These are phyloP conservation scores for Zeuzera pyrina DNA, from an alignment of 2,888 invertebrate genomes.

Conservation along the genomic window DNA sequence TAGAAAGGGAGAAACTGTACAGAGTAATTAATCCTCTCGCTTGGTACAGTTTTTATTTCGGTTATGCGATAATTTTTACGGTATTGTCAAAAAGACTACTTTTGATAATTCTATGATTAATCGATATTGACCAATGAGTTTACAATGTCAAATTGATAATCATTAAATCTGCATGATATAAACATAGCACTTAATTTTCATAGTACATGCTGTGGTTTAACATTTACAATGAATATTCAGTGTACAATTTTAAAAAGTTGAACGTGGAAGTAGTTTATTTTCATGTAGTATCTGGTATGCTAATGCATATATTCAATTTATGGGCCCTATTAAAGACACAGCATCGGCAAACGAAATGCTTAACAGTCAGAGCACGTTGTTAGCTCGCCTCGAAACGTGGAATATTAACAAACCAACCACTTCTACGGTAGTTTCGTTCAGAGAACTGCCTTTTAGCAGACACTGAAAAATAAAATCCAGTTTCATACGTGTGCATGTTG, in stretches of 20 bases:
- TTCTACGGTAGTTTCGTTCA: constrained; percentile 28
- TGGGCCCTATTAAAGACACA: constrained; percentile 54
- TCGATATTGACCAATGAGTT: no score
- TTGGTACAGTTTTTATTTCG: no score
- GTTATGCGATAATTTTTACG: no score
- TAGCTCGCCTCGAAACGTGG: constrained; percentile 23
- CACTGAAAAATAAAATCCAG: constrained; percentile 40
- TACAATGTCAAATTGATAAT: no score
- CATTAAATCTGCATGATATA: no score
- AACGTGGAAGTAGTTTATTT: constrained; percentile 19
- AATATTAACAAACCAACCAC: constrained; percentile 34
- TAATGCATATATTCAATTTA: constrained; percentile 55
- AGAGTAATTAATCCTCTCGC: no score
- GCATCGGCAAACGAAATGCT: constrained; percentile 27
- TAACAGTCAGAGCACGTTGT: constrained; percentile 21
- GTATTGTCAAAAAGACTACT: no score
- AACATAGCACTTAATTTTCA: no score
- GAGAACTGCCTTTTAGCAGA: constrained; percentile 45
- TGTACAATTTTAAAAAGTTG: constrained; percentile 10
- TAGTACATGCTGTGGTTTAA: no score
- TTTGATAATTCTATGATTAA: no score
- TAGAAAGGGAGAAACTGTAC: no score
- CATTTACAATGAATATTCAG: constrained; percentile 8
- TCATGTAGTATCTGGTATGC: constrained; percentile 23
- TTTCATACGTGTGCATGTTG: constrained; percentile 23